Evolutionary conservation across 2,797 vertebrate genomes (phyloP).

Genomic region (Huso huso): DNA sequence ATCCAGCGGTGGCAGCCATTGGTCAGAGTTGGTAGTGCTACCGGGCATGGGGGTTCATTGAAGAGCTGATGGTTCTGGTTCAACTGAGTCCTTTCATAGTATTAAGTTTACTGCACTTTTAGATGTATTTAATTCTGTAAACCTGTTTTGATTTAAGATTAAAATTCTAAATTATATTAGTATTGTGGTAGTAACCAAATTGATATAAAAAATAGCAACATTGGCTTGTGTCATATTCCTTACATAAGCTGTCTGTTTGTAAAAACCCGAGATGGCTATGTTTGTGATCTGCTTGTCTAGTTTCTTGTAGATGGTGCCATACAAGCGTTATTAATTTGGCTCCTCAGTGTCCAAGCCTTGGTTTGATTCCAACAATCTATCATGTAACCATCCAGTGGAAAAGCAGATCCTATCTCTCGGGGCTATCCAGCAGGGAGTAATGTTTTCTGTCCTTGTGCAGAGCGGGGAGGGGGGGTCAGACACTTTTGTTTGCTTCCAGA

Average conservation of each 20-base stretch:
- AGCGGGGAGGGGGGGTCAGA: slow-evolving; percentile 13
- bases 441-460: slow-evolving; percentile 7
- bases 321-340: slow-evolving; percentile 5
- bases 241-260: slow-evolving; percentile 34
- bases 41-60: too few relatives aligned
- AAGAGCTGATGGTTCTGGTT: too few relatives aligned
- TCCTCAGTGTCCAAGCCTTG: slow-evolving; percentile 6
- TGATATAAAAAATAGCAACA: slow-evolving; percentile 17
- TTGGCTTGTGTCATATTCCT: slow-evolving; percentile 18
- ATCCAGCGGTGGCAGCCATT: too few relatives aligned
- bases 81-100: too few relatives aligned
- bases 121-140: too few relatives aligned
- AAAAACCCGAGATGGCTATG: not conserved
- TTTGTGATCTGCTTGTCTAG: not conserved
- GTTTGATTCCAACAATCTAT: not conserved
- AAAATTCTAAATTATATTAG: too few relatives aligned
- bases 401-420: slow-evolving; percentile 4
- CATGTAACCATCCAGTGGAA: slow-evolving; percentile 1
- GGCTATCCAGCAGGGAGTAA: not conserved
- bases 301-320: slow-evolving; percentile 1
- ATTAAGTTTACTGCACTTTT: too few relatives aligned
- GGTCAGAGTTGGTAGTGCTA: too few relatives aligned
- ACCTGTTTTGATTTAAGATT: too few relatives aligned
- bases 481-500: slow-evolving; percentile 28
- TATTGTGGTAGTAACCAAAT: too few relatives aligned